A percentile compares a stretch with the other conserved stretches of the same genome.
These are phyloP conservation scores for Lithodes maja DNA, from an alignment of 2,888 invertebrate genomes.

Conservation along the genomic window DNA sequence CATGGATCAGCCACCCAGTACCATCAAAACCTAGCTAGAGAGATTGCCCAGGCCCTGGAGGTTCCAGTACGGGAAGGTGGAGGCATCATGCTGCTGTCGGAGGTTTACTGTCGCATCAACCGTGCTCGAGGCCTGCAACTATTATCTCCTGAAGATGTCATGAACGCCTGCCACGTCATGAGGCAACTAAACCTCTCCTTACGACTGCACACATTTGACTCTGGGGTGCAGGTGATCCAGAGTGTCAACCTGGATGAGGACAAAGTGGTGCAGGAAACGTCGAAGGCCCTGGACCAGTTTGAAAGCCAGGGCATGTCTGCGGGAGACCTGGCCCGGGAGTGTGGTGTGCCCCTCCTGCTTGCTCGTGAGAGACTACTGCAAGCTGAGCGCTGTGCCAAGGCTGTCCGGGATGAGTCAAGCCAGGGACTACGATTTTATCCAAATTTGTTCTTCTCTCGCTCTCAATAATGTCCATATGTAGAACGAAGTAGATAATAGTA, in stretches of 20 bases:
- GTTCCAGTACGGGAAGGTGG: slow-evolving; percentile 83
- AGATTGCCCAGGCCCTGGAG: slow-evolving; percentile 82
- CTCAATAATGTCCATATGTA: neutral
- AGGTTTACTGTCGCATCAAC: slow-evolving; percentile 97
- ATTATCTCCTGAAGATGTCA: slow-evolving; percentile 96
- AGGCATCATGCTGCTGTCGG: slow-evolving; percentile 97
- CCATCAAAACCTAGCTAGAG: slow-evolving; percentile 87
- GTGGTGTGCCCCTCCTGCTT: slow-evolving; percentile 90
- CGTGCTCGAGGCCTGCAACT: slow-evolving; percentile 96
- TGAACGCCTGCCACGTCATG: slow-evolving; percentile 89
- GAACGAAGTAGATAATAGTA: neutral
- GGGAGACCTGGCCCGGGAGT: slow-evolving; percentile 88
- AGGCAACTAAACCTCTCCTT: slow-evolving; percentile 82
- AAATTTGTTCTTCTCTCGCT: slow-evolving; percentile 83
- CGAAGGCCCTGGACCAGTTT: slow-evolving; percentile 73
- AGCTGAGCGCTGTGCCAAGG: slow-evolving; percentile 88
- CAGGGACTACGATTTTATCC: slow-evolving; percentile 96
- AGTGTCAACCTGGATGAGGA: slow-evolving; percentile 80
- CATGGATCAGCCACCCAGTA: slow-evolving; percentile 91
- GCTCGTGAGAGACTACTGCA: slow-evolving; percentile 92
- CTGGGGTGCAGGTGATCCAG: slow-evolving; percentile 96
- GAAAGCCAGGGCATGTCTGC: slow-evolving; percentile 79
- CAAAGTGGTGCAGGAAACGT: slow-evolving; percentile 75
- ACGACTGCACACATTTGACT: slow-evolving; percentile 89
- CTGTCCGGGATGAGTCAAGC: slow-evolving; percentile 96